A percentile compares a stretch with the other conserved stretches of the same genome.
Evolutionary conservation across 2,888 invertebrate species (phyloP).

Genomic region (Sphaerophoria rueppellii): DNA sequence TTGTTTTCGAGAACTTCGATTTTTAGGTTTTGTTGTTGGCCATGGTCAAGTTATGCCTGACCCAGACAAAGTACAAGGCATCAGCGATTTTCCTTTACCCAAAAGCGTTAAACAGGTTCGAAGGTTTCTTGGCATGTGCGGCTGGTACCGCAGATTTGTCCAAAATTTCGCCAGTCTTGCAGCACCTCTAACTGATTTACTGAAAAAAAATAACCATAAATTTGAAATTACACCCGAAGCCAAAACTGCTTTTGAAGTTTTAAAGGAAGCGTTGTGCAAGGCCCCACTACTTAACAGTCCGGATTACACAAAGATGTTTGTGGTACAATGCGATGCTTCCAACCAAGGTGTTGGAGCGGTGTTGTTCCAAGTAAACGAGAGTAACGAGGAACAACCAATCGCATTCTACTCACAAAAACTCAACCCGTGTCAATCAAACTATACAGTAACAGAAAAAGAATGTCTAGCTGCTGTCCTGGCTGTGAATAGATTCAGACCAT

Average conservation of each 20-base stretch:
- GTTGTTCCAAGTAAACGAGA: too few species aligned
- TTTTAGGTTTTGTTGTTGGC: conserved; percentile 53
- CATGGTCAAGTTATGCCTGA: conserved; percentile 40
- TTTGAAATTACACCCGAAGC: too few species aligned
- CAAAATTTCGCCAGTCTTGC: conserved; percentile 5
- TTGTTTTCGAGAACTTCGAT: conserved; percentile 38
- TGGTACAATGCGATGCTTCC: conserved; percentile 21
- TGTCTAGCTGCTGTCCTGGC: background rate
- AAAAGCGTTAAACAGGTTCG: conserved; percentile 69
- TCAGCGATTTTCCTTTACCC: conserved; percentile 45
- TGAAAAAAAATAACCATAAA: too few species aligned
- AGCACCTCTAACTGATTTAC: too few species aligned
- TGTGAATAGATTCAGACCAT: too few species aligned
- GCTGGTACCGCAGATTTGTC: conserved; percentile 9
- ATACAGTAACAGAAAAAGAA: conserved; percentile 39
- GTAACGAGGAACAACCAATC: conserved; percentile 46
- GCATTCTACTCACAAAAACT: conserved; percentile 54
- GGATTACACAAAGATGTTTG: conserved; percentile 31
- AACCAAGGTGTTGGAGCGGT: background rate
- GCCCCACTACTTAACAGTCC: conserved; percentile 43
- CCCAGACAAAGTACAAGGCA: conserved; percentile 37
- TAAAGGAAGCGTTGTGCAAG: conserved; percentile 30
- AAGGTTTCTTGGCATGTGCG: conserved; percentile 68
- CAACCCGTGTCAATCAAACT: conserved; percentile 40
- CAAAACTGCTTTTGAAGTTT: background rate